Conservation (phyloP, 2,888 invertebrate genomes). For the Archips xylosteana region DNA sequence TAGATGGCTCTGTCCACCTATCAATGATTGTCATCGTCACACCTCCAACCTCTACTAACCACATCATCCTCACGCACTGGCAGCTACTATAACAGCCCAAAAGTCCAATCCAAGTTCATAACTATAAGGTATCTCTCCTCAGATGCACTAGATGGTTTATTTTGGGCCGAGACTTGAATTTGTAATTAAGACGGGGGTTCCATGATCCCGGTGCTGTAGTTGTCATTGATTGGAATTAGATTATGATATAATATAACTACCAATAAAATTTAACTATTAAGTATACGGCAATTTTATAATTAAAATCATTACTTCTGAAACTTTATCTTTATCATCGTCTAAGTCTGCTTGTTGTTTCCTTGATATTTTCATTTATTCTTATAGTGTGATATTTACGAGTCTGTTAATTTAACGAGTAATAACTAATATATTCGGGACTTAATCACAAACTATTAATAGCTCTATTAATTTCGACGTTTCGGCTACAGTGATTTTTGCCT, state of each 20-base stretch:
- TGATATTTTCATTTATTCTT: too few relatives aligned
- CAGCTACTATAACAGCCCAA: constrained; percentile 31
- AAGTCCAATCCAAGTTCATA: constrained; percentile 33
- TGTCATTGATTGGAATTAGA: neutral
- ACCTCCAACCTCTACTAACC: neutral
- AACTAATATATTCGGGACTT: too few relatives aligned
- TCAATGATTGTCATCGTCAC: neutral
- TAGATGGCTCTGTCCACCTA: neutral
- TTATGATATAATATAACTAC: neutral
- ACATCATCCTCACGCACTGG: constrained; percentile 17
- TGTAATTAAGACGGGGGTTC: constrained; percentile 45
- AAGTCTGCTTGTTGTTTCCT: too few relatives aligned
- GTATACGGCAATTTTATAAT: too few relatives aligned
- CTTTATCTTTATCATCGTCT: too few relatives aligned
- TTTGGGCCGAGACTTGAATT: constrained; percentile 52
- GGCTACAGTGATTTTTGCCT: too few relatives aligned
- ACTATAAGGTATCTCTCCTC: constrained; percentile 47
- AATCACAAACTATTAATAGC: too few relatives aligned
- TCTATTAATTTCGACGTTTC: too few relatives aligned
- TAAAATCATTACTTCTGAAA: too few relatives aligned
- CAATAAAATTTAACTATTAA: too few relatives aligned
- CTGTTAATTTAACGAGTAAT: too few relatives aligned
- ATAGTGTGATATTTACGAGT: too few relatives aligned
- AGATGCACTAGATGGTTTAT: constrained; percentile 45
- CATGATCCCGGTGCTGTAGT: constrained; percentile 7